Base-by-base conservation (phyloP, 2,888 invertebrate species). In the Asteroscopus sphinx region DNA sequence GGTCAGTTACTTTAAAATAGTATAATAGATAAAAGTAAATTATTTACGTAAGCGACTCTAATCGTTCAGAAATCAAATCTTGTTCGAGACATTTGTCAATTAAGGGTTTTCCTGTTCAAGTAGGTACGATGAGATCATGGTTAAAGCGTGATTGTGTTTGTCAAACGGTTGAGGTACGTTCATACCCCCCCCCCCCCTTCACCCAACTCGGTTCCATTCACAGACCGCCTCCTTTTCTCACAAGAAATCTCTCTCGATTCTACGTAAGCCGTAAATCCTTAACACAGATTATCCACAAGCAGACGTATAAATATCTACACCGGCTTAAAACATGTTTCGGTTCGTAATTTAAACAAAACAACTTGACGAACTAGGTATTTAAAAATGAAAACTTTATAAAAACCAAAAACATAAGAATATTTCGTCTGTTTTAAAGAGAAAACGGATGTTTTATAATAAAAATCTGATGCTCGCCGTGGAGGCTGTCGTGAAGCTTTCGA, bases 121-220 rank as follows among this genome's bases (percentile, higher is more conserved):
- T 71, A 62, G 61, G 66, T 54, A 17, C 28, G 64, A 68, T 69
- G 70, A 77, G 79, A 78, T 82, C 79, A 77, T 74, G 75, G 71
- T 70, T 79, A 69, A 76, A 79, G 61, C 74, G 80, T 83, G 79
- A 84, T 83, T 81, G 73, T 82, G 78, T 86, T 85, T 85, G 77
- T 77, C 59, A 74, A 80, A 75, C 75, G 67, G 64, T 79, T 71
- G 72, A 76, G 69, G 65, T 68, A 68, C 68, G 47, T 59, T 68
- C 51, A 59, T 46, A 49, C 55, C 49, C 46, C 47, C 47, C 48
- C 60, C 52, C 46, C 45, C 59, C 48, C 56, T 28, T 45, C 58
- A 46, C 66, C 66, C 7, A n/a, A n/a, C 30, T 42, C 64, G 52
- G 49, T 56, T 55, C 55, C 56, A 65, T 42, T 53, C 52, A 59